phyloP scores from a whole-genome alignment of 1,140 invertebrate species.

The Rhopalosiphum maidis region DNA sequence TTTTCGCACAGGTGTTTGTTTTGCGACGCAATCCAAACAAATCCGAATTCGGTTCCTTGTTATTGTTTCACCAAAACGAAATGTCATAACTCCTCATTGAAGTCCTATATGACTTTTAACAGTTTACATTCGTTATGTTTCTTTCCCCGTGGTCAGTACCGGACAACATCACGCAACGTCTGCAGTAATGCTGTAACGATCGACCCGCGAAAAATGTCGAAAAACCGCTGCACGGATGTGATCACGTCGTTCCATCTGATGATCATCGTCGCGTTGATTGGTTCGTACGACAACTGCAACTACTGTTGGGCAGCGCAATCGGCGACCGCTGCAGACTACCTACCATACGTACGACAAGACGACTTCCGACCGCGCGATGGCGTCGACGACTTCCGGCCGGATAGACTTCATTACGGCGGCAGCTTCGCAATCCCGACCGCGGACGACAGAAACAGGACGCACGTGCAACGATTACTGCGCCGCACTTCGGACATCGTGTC shows the following conservation, averaged over 20 bases:
- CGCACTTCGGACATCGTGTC: neutral
- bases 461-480: neutral
- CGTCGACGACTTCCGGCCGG: neutral
- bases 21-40: conserved; percentile 40
- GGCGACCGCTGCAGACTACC: neutral
- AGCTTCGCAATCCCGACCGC: neutral
- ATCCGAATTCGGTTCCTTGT: conserved; percentile 48
- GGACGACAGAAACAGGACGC: neutral
- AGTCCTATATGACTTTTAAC: neutral
- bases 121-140: neutral
- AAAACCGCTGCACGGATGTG: neutral
- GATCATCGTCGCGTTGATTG: neutral
- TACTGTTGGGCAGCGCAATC: neutral
- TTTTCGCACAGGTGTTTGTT: conserved; percentile 29
- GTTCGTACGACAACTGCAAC: neutral
- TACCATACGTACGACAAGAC: neutral
- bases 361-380: neutral
- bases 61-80: conserved; percentile 22
- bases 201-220: neutral
- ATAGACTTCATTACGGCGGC: neutral
- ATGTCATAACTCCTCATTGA: neutral
- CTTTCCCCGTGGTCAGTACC: neutral
- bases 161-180: neutral
- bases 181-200: conserved; percentile 10
- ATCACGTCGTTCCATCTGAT: neutral